These are phyloP conservation scores for Notospermus geniculatus DNA, from an alignment of 1,140 invertebrate genomes.

Conservation along the genomic window DNA sequence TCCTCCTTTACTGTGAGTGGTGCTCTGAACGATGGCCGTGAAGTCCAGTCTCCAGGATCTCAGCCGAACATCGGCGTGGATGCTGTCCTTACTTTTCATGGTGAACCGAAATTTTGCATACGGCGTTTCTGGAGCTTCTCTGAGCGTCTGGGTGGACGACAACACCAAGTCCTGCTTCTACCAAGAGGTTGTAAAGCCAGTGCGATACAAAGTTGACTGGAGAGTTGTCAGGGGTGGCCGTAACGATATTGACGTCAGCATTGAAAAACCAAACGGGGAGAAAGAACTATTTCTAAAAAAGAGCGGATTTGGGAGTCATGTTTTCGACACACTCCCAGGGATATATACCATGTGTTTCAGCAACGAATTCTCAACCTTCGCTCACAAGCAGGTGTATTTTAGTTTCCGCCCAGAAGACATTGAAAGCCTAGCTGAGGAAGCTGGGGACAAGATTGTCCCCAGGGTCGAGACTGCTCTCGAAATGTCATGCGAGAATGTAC, in stretches of 20 bases:
- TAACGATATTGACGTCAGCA: slow-evolving; percentile 93
- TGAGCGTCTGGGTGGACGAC: neutral
- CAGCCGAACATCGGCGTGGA: too few relatives aligned
- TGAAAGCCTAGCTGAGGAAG: slow-evolving; percentile 66
- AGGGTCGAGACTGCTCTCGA: slow-evolving; percentile 65
- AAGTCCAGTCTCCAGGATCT: too few relatives aligned
- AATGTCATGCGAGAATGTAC: slow-evolving; percentile 83
- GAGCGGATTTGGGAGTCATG: slow-evolving; percentile 84
- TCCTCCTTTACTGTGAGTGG: too few relatives aligned
- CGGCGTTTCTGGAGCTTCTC: too few relatives aligned
- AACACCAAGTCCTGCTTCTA: slow-evolving; percentile 17
- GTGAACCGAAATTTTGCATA: too few relatives aligned
- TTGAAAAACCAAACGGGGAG: slow-evolving; percentile 85
- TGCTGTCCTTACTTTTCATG: too few relatives aligned
- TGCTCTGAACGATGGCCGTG: too few relatives aligned
- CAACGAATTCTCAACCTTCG: slow-evolving; percentile 98
- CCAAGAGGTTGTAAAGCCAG: slow-evolving; percentile 14
- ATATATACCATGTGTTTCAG: slow-evolving; percentile 89
- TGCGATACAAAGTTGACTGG: slow-evolving; percentile 32
- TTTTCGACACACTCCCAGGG: slow-evolving; percentile 75
- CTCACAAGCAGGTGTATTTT: slow-evolving; percentile 98
- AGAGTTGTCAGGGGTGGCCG: slow-evolving; percentile 96
- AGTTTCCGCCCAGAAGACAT: slow-evolving; percentile 93
- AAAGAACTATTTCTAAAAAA: slow-evolving; percentile 87
- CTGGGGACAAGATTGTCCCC: slow-evolving; percentile 28